Percentiles rank a stretch among this genome's conserved stretches.
phyloP scores from a whole-genome alignment of 2,888 invertebrate species.

The Abscondita cerata region DNA sequence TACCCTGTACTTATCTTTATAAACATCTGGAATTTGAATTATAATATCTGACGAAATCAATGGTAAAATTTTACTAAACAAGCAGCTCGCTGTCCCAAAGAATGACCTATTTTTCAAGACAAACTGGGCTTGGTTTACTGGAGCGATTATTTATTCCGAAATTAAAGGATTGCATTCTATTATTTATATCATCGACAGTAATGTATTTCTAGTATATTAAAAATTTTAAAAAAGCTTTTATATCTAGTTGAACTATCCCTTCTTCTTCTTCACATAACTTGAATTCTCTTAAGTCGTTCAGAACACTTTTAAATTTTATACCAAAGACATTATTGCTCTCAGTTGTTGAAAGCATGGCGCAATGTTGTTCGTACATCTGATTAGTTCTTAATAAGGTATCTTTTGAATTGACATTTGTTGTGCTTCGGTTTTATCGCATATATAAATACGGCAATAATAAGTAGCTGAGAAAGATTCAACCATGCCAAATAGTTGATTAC shows the following conservation, averaged over 20 bases:
- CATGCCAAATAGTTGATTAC: slow-evolving; percentile 30
- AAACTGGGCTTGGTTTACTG: slow-evolving; percentile 20
- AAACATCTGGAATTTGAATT: not conserved
- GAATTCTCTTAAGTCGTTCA: slow-evolving; percentile 36
- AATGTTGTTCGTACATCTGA: slow-evolving; percentile 17
- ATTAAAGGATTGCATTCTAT: slow-evolving; percentile 27
- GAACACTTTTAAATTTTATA: slow-evolving; percentile 28
- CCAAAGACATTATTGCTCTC: slow-evolving; percentile 22
- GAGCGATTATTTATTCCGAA: slow-evolving; percentile 16
- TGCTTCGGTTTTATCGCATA: slow-evolving; percentile 22
- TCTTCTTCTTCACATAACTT: slow-evolving; percentile 36
- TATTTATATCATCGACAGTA: slow-evolving; percentile 13
- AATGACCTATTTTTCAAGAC: slow-evolving; percentile 25
- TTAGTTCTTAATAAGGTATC: slow-evolving; percentile 17
- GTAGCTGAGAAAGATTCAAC: slow-evolving; percentile 36
- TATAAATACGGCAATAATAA: slow-evolving; percentile 38
- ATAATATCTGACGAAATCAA: slow-evolving; percentile 18
- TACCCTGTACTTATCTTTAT: slow-evolving; percentile 6
- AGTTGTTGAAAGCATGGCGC: not conserved
- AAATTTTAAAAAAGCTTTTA: slow-evolving; percentile 25
- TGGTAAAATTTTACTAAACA: slow-evolving; percentile 29
- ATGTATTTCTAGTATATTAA: slow-evolving; percentile 13
- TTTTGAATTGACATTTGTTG: slow-evolving; percentile 19
- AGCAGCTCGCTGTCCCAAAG: slow-evolving; percentile 23
- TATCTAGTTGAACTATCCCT: slow-evolving; percentile 32